Percentiles rank a stretch among this genome's conserved stretches.
Evolutionary conservation across 2,888 invertebrate genomes (phyloP).

Genomic region (Orgyia antiqua): DNA sequence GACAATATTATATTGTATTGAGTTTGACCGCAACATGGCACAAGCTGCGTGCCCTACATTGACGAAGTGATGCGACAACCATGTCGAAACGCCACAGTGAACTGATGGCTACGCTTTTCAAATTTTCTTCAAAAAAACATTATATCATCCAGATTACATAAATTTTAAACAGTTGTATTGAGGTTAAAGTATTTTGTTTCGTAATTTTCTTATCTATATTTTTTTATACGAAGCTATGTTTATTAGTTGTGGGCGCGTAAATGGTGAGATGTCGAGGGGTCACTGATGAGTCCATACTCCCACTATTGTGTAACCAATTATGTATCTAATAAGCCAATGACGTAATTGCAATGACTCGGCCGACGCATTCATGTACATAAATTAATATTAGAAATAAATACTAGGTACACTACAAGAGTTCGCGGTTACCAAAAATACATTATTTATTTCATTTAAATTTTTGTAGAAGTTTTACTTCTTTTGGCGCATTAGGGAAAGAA

Average conservation of each 20-base stretch:
- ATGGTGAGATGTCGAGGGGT: constrained; percentile 37
- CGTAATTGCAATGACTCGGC: constrained; percentile 4
- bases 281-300: constrained; percentile 32
- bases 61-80: constrained; percentile 27
- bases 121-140: constrained; percentile 20
- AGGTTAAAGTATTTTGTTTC: constrained; percentile 8
- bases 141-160: constrained; percentile 16
- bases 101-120: constrained; percentile 33
- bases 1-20: constrained; percentile 6
- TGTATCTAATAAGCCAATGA: constrained; percentile 25
- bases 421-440: too few species aligned
- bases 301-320: constrained; percentile 34
- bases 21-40: constrained; percentile 15
- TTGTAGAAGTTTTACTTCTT: not conserved
- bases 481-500: not conserved
- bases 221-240: constrained; percentile 13
- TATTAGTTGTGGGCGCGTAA: constrained; percentile 30
- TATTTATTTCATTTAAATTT: not conserved
- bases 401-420: too few species aligned
- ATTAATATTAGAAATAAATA: too few species aligned
- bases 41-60: constrained; percentile 19
- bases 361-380: too few species aligned
- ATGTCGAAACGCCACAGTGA: constrained; percentile 29
- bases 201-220: not conserved
- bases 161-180: constrained; percentile 16